phyloP scores from a whole-genome alignment of 2,888 invertebrate genomes.

The Eristalis arbustorum region DNA sequence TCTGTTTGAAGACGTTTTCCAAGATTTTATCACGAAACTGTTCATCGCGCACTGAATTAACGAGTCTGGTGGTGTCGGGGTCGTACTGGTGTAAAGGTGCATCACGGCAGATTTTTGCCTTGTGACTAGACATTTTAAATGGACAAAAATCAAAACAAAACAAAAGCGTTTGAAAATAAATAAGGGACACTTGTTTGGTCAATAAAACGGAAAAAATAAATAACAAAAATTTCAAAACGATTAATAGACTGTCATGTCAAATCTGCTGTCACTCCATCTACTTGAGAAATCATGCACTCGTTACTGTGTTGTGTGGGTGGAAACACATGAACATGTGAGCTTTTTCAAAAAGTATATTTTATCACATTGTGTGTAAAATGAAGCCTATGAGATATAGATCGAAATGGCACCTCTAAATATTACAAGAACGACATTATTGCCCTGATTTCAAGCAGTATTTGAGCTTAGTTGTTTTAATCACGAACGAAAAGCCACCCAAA shows the following conservation, averaged over 20 bases:
- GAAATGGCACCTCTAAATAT: no score
- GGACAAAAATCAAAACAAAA: background rate
- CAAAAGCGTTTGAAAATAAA: background rate
- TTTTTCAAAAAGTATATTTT: background rate
- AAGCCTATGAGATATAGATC: no score
- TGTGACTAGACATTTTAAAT: background rate
- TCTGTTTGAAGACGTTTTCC: background rate
- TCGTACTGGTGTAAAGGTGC: background rate
- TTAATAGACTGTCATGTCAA: background rate
- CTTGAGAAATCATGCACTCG: background rate
- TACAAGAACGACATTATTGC: no score
- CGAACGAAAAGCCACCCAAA: no score
- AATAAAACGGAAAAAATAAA: slow-evolving; percentile 9
- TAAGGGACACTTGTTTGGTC: slow-evolving; percentile 16
- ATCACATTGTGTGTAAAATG: no score
- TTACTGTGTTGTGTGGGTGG: background rate
- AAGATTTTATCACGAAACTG: background rate
- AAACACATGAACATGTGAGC: background rate
- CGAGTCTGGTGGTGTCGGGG: background rate
- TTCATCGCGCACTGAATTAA: background rate
- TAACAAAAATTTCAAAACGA: background rate
- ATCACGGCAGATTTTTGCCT: background rate
- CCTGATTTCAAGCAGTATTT: no score
- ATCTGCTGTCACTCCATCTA: background rate
- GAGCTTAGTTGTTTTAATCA: no score